phyloP scores from a whole-genome alignment of 2,113 vertebrate species.

The Benitochromis conjunctus region DNA sequence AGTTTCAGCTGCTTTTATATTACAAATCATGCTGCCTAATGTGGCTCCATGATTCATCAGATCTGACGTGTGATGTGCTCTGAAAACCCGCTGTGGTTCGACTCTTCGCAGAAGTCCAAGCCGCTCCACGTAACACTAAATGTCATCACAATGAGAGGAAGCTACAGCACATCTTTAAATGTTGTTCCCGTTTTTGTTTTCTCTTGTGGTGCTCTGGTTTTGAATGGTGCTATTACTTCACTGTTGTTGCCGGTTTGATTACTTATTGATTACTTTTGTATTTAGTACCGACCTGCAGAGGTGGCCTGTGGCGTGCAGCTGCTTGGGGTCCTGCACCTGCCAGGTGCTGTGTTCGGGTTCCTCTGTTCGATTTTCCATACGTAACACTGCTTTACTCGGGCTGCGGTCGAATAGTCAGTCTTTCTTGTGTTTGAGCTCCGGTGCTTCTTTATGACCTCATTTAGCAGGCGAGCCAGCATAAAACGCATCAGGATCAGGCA shows the following conservation, averaged over 20 bases:
- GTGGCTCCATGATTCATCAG: background rate
- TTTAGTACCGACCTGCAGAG: background rate
- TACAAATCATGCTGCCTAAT: background rate
- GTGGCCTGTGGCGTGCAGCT: background rate
- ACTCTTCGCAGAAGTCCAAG: background rate
- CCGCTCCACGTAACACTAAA: background rate
- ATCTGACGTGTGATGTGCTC: conserved; percentile 3
- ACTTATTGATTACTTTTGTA: conserved; percentile 9
- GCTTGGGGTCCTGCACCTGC: background rate
- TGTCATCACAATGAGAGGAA: conserved; percentile 13
- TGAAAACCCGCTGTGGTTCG: background rate
- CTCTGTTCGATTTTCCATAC: background rate
- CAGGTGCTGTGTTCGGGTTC: background rate
- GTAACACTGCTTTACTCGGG: background rate
- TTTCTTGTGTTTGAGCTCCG: background rate
- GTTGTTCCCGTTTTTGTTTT: conserved; percentile 13
- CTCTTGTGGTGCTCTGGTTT: conserved; percentile 63
- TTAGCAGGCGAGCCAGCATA: background rate
- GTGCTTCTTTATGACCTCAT: background rate
- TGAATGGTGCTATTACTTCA: conserved; percentile 70
- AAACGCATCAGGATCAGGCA: background rate
- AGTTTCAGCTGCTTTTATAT: background rate
- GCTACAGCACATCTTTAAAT: background rate
- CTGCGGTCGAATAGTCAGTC: background rate
- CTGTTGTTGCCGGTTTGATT: conserved; percentile 29